Percentiles rank a stretch among this genome's conserved stretches.
phyloP scores from a whole-genome alignment of 1,140 invertebrate genomes.

The Galendromus occidentalis region DNA sequence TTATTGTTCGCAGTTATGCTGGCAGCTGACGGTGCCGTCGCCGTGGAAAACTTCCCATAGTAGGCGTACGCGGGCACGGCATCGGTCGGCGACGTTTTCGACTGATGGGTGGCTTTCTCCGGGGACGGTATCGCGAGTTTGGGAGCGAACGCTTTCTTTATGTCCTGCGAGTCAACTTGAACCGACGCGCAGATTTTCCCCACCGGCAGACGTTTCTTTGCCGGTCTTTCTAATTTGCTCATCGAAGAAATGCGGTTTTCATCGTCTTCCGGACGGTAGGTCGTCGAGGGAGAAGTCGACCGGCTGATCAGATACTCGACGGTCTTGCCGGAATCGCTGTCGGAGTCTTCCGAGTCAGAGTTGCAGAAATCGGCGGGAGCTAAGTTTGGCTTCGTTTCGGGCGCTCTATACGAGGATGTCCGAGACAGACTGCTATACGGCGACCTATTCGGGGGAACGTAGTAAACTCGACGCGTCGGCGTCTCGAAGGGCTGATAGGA shows the following conservation, averaged over 20 bases:
- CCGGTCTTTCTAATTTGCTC: not conserved
- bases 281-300: not conserved
- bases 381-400: not conserved
- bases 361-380: not conserved
- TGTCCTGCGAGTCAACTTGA: not conserved
- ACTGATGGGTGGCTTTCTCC: slow-evolving; percentile 9
- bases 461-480: not conserved
- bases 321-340: not conserved
- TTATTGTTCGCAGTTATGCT: slow-evolving; percentile 8
- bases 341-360: not conserved
- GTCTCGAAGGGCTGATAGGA: not conserved
- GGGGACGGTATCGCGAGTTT: not conserved
- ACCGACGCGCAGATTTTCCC: not conserved
- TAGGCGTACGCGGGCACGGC: slow-evolving; percentile 6
- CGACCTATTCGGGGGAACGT: not conserved
- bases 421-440: not conserved
- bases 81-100: slow-evolving; percentile 5
- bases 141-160: slow-evolving; percentile 1
- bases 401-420: not conserved
- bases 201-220: slow-evolving; percentile 8
- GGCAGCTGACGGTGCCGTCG: not conserved
- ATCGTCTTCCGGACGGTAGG: not conserved
- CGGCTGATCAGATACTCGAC: not conserved
- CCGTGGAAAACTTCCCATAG: slow-evolving; percentile 9
- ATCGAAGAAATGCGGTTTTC: not conserved